phyloP scores from a whole-genome alignment of 2,113 vertebrate species.

The Zonotrichia leucophrys region DNA sequence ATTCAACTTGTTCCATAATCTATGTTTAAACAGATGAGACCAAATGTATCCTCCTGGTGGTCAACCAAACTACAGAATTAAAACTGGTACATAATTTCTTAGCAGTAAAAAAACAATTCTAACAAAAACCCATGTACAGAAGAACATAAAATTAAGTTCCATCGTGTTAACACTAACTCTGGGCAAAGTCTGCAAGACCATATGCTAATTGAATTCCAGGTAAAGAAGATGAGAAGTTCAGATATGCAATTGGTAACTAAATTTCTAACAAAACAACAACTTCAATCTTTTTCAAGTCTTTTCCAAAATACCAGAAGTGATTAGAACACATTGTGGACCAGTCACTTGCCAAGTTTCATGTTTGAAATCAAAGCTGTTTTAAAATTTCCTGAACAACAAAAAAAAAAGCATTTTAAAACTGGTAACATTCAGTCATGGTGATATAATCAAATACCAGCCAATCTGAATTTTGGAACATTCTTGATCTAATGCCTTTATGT shows the following conservation, averaged over 20 bases:
- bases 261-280: conserved; percentile 63
- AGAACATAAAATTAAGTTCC: background rate
- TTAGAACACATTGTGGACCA: conserved; percentile 75
- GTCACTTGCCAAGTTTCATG: conserved; percentile 72
- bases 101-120: background rate
- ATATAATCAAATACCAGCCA: conserved; percentile 72
- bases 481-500: conserved; percentile 64
- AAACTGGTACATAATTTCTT: background rate
- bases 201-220: background rate
- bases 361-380: conserved; percentile 79
- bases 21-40: background rate
- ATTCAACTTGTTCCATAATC: background rate
- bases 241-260: conserved; percentile 23
- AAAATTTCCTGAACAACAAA: conserved; percentile 70
- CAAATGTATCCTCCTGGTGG: background rate
- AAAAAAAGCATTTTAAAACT: conserved; percentile 74
- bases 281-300: conserved; percentile 63
- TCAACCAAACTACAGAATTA: background rate
- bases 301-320: conserved; percentile 76
- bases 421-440: conserved; percentile 63
- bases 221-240: background rate
- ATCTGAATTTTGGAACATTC: conserved; percentile 67
- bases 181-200: background rate
- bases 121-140: background rate
- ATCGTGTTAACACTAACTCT: background rate